Evolutionary conservation across 2,797 vertebrate genomes (phyloP).

Genomic region (Centropyge bicolor): DNA sequence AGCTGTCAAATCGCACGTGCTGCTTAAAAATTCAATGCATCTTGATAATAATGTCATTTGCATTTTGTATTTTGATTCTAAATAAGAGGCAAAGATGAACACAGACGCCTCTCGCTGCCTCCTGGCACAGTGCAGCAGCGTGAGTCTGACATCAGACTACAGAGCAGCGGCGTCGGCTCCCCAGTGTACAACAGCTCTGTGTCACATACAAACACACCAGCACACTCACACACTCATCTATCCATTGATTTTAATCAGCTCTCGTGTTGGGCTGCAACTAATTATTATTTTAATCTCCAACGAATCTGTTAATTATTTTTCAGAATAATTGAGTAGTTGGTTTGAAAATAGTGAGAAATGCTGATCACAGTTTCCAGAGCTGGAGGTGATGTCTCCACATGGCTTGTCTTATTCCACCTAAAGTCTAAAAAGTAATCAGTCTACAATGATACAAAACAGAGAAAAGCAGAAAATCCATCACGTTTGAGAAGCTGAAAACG

Average conservation of each 20-base stretch:
- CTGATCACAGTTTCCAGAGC: background rate
- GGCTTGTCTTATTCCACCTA: background rate
- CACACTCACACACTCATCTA: background rate
- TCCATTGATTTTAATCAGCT: background rate
- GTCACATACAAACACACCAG: constrained; percentile 6
- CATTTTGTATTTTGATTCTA: constrained; percentile 2
- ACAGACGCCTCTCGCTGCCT: constrained; percentile 28
- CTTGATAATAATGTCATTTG: background rate
- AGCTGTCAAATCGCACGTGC: background rate
- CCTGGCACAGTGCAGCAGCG: constrained; percentile 33
- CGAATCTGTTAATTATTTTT: constrained; percentile 2
- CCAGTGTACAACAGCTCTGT: constrained; percentile 20
- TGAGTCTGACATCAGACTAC: constrained; percentile 60
- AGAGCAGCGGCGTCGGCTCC: constrained; percentile 43
- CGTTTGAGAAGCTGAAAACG: background rate
- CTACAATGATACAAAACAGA: background rate
- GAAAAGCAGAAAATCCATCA: background rate
- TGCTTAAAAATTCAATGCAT: background rate
- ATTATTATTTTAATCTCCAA: background rate
- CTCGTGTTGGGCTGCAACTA: background rate
- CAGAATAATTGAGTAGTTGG: background rate
- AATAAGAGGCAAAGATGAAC: constrained; percentile 23
- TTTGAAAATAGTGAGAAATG: background rate
- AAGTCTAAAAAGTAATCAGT: background rate
- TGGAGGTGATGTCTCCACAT: background rate